A percentile compares a stretch with the other conserved stretches of the same genome.
These are phyloP conservation scores for Circaetus cinerascens DNA, from an alignment of 2,113 vertebrate genomes.

Conservation along the genomic window DNA sequence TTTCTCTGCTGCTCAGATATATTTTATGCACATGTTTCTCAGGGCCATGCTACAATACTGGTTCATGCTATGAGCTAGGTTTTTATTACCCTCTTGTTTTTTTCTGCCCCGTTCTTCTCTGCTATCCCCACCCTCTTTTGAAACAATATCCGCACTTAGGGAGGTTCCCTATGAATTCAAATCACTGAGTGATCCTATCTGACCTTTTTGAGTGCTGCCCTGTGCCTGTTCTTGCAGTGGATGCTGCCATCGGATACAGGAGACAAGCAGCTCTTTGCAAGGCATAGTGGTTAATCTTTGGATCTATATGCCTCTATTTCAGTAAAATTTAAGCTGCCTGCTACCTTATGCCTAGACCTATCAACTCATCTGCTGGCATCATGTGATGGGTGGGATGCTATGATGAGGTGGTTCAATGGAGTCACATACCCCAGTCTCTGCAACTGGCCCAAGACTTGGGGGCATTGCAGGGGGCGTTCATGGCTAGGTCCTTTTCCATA, in stretches of 20 bases:
- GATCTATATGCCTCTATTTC: fast-evolving
- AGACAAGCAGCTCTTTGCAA: not conserved
- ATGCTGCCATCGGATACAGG: not conserved
- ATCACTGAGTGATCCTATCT: not conserved
- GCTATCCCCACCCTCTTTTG: not conserved
- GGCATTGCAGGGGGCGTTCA: not conserved
- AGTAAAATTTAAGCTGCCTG: not conserved
- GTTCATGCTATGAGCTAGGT: not conserved
- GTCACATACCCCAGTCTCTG: not conserved
- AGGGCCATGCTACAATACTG: not conserved
- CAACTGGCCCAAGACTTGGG: not conserved
- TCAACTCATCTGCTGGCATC: not conserved
- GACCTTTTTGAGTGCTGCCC: not conserved
- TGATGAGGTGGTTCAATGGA: not conserved
- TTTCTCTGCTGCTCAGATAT: not conserved
- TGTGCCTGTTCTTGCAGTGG: not conserved
- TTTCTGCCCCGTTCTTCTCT: not conserved
- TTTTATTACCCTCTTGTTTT: not conserved
- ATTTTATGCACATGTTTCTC: not conserved
- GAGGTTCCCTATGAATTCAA: not conserved
- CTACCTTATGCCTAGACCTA: not conserved
- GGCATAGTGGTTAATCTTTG: not conserved
- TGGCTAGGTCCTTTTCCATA: not conserved
- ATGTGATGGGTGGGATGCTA: not conserved
- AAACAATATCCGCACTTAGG: not conserved